Conservation (phyloP, 2,888 invertebrate genomes). For the Melinaea menophilus region DNA sequence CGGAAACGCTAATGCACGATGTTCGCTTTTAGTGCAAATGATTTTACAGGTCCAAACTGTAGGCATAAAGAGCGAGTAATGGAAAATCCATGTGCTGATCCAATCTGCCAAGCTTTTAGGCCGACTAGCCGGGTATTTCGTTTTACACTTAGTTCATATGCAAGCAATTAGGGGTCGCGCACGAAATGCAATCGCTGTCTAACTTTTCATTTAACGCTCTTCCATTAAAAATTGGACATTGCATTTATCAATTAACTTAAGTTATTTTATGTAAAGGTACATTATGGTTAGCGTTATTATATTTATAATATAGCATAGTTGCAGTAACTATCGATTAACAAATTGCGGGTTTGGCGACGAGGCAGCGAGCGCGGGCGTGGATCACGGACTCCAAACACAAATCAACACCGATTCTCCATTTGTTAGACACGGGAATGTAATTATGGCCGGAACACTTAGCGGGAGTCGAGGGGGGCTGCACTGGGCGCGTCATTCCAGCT, state of each 20-base stretch:
- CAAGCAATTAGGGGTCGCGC: conserved; percentile 54
- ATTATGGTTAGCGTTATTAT: background rate
- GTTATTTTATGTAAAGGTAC: too few relatives aligned
- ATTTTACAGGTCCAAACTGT: conserved; percentile 24
- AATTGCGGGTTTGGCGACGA: conserved; percentile 28
- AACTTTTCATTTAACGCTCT: conserved; percentile 32
- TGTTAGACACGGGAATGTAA: conserved; percentile 80
- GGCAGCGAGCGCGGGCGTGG: conserved; percentile 41
- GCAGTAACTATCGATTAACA: conserved; percentile 22
- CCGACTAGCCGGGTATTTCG: conserved; percentile 51
- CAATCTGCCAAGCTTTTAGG: conserved; percentile 72
- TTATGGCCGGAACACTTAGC: conserved; percentile 75
- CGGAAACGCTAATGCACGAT: background rate
- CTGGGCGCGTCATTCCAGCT: conserved; percentile 66
- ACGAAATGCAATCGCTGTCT: conserved; percentile 45
- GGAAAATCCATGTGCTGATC: conserved; percentile 74
- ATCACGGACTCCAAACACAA: conserved; percentile 75
- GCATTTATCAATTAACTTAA: background rate
- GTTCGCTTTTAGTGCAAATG: conserved; percentile 13
- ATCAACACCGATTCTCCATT: conserved; percentile 81
- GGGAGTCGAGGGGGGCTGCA: conserved; percentile 38
- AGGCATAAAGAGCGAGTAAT: conserved; percentile 50
- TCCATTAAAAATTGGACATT: background rate
- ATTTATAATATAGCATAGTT: conserved; percentile 9
- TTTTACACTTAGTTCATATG: conserved; percentile 65